Base-by-base conservation (phyloP, 2,113 vertebrate species). In the Muntiacus reevesi region DNA sequence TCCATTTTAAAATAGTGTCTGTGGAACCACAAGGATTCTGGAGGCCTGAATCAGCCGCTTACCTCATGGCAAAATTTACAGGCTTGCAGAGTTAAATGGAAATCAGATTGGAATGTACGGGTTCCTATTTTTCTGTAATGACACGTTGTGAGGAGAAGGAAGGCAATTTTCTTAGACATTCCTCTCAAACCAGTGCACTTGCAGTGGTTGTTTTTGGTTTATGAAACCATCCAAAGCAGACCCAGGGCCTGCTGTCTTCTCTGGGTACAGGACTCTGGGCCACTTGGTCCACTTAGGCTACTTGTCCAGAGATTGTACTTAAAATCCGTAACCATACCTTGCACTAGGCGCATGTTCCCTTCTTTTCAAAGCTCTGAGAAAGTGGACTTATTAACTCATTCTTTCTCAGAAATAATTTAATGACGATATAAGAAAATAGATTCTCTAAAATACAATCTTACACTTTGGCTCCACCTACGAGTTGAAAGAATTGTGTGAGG, bases 401-500 rank as follows among this genome's bases (percentile, higher is more conserved):
- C 92, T 55, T 95, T 50, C 62, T 60, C 92, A 28, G 78, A 97
- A 85, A 74, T 94, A 91, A 98, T 96, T 76, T 96, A 98, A 97
- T 97, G 97, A 97, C 62, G 13, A 54, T 76, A 96, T 87, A 95
- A 98, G 81, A 97, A 95, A 91, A 92, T 59, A 1, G 5, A 87
- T 33, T 91, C 62, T 89, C 90, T 94, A 91, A 96, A 93, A 94
- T 40, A 78, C 16, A 76, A 88, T 86, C 78, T 94, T 98, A 97
- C 97, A 82, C 95, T 98, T 98, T 96, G 94, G 95, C 95, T 98
- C 96, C 92, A 92, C 86, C 67, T 50, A 91, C 54, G 82, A 82
- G 85, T 76, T 87, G 97, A 98, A 98, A 90, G 64, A 90, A 97
- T 98, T 98, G 98, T 97, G 60, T 97, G 67, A 95, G 60, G 59